phyloP scores from a whole-genome alignment of 2,797 vertebrate genomes.

The Eospalax fontanierii region DNA sequence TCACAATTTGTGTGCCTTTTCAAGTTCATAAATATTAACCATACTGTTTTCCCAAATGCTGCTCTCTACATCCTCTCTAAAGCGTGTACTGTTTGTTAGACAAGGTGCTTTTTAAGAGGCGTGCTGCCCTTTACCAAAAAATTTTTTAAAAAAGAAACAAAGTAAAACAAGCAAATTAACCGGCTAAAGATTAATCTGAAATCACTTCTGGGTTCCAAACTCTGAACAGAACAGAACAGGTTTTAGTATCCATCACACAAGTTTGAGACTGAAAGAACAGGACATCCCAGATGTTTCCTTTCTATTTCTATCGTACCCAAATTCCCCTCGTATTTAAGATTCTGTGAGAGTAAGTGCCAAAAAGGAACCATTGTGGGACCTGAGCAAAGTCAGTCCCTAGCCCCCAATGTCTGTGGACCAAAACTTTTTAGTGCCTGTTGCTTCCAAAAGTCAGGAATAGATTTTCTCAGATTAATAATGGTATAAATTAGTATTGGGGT shows the following conservation, averaged over 20 bases:
- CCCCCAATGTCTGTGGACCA: background rate
- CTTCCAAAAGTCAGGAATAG: background rate
- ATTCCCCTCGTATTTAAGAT: slow-evolving; percentile 59
- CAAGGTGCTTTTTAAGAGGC: background rate
- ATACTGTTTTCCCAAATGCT: background rate
- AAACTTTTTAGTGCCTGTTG: background rate
- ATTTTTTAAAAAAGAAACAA: background rate
- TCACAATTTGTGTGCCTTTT: background rate
- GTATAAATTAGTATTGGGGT: background rate
- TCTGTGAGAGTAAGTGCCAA: slow-evolving; percentile 20
- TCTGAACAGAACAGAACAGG: background rate
- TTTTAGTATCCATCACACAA: slow-evolving; percentile 21
- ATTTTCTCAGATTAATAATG: background rate
- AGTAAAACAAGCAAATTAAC: background rate
- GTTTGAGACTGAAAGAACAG: slow-evolving; percentile 26
- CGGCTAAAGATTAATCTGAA: background rate
- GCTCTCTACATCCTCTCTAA: background rate
- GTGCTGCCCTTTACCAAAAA: background rate
- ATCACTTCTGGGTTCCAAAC: background rate
- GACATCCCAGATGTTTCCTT: slow-evolving; percentile 74
- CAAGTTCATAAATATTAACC: background rate
- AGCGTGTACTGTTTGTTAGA: background rate
- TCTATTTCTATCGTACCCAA: slow-evolving; percentile 63
- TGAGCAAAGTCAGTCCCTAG: background rate
- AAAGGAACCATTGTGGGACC: slow-evolving; percentile 5